These are phyloP conservation scores for Trichacis sp. DNA, from an alignment of 2,888 invertebrate species.

Conservation along the genomic window DNA sequence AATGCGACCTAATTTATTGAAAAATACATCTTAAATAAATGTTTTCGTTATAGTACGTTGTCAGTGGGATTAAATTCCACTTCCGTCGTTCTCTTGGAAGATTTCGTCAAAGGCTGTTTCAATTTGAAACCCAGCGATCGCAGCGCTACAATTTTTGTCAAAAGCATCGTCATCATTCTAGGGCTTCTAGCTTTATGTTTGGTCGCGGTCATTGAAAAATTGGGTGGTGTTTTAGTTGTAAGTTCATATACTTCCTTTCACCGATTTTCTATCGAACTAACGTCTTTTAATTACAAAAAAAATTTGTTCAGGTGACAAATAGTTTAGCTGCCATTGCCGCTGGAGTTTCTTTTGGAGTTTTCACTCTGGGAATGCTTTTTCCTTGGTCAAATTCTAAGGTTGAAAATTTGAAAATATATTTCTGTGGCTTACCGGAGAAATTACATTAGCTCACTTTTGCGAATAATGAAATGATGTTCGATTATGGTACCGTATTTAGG, in stretches of 20 bases:
- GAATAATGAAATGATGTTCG: too few relatives aligned
- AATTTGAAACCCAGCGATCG: slow-evolving; percentile 74
- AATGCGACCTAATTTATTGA: too few relatives aligned
- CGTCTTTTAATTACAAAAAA: neutral
- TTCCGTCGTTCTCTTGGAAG: slow-evolving; percentile 85
- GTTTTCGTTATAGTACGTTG: slow-evolving; percentile 76
- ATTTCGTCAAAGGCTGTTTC: slow-evolving; percentile 81
- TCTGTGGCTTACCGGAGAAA: too few relatives aligned
- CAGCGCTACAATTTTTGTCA: slow-evolving; percentile 75
- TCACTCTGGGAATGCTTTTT: slow-evolving; percentile 84
- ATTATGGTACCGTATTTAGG: too few relatives aligned
- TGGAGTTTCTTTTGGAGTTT: slow-evolving; percentile 85
- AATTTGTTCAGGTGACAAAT: slow-evolving; percentile 72
- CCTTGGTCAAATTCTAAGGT: slow-evolving; percentile 84
- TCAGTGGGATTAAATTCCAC: slow-evolving; percentile 91
- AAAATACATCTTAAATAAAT: too few relatives aligned
- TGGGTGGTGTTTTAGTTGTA: slow-evolving; percentile 85
- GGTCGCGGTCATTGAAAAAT: slow-evolving; percentile 78
- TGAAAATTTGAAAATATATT: neutral
- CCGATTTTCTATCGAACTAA: too few relatives aligned
- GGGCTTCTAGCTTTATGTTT: slow-evolving; percentile 76
- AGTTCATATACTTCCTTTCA: too few relatives aligned
- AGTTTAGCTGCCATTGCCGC: slow-evolving; percentile 87
- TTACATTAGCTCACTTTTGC: too few relatives aligned
- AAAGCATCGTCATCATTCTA: slow-evolving; percentile 74